Evolutionary conservation across 2,888 invertebrate genomes (phyloP).

Genomic region (Epirrhoe tristata): DNA sequence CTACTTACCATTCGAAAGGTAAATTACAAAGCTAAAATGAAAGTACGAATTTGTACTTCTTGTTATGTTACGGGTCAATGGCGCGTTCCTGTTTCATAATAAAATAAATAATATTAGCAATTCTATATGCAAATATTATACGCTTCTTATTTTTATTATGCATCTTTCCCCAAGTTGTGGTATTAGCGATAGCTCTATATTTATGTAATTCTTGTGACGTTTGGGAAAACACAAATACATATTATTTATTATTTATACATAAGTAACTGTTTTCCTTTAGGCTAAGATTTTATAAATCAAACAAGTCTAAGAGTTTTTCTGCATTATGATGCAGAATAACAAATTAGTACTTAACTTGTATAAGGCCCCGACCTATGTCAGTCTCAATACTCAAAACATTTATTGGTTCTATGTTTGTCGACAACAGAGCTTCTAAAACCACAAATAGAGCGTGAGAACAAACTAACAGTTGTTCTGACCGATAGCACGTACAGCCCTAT

Average conservation of each 20-base stretch:
- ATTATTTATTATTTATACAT: neutral
- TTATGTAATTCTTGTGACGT: too few species aligned
- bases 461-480: slow-evolving; percentile 61
- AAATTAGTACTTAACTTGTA: neutral
- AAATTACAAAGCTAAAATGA: too few species aligned
- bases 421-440: slow-evolving; percentile 59
- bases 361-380: slow-evolving; percentile 37
- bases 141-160: too few species aligned
- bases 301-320: neutral
- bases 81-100: neutral
- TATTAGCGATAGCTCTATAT: too few species aligned
- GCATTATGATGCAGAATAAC: neutral
- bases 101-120: neutral
- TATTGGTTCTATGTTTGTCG: slow-evolving; percentile 57
- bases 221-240: too few species aligned
- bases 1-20: too few species aligned
- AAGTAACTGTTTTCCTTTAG: neutral
- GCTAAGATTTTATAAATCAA: neutral
- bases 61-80: too few species aligned
- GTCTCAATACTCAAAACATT: slow-evolving; percentile 54
- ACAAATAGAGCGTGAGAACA: slow-evolving; percentile 73
- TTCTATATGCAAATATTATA: too few species aligned
- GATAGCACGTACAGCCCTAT: slow-evolving; percentile 54
- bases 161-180: too few species aligned
- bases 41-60: too few species aligned